Percentiles rank a stretch among this genome's conserved stretches.
phyloP scores from a whole-genome alignment of 2,797 vertebrate genomes.

The Thaleichthys pacificus region DNA sequence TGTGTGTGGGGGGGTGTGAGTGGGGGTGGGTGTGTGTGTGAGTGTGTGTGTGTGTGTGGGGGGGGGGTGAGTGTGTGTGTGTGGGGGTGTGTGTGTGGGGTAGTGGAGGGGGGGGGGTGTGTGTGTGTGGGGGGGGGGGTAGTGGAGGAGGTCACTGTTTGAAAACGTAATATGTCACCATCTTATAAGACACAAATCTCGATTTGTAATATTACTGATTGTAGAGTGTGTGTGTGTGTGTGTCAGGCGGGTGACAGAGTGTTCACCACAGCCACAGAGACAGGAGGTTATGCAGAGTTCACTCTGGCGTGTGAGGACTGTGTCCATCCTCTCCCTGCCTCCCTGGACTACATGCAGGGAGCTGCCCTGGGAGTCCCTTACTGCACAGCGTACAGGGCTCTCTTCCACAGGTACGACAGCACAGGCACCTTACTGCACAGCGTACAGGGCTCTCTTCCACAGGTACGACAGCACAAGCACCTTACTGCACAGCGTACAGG shows the following conservation, averaged over 20 bases:
- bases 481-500: slow-evolving; percentile 90
- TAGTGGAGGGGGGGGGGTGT: no score
- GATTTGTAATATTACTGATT: neutral
- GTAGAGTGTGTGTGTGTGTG: slow-evolving; percentile 6
- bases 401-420: slow-evolving; percentile 78
- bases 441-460: slow-evolving; percentile 85
- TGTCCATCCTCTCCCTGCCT: slow-evolving; percentile 77
- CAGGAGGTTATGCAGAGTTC: slow-evolving; percentile 91
- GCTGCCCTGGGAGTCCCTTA: slow-evolving; percentile 87
- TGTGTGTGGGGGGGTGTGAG: no score
- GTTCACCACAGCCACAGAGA: slow-evolving; percentile 77
- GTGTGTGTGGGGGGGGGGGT: no score
- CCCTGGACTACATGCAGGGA: slow-evolving; percentile 83
- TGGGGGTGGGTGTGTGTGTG: no score
- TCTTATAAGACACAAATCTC: no score
- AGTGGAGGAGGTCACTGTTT: no score
- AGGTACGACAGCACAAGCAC: slow-evolving; percentile 61
- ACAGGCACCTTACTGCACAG: slow-evolving; percentile 84
- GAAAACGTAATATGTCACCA: no score
- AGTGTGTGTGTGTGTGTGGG: no score
- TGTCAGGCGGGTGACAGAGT: slow-evolving; percentile 88
- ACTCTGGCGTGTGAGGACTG: slow-evolving; percentile 72
- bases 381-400: slow-evolving; percentile 89
- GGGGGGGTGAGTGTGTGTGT: no score
- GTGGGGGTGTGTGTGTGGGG: no score